Base-by-base conservation (phyloP, 2,113 vertebrate genomes). In the Conger conger region DNA sequence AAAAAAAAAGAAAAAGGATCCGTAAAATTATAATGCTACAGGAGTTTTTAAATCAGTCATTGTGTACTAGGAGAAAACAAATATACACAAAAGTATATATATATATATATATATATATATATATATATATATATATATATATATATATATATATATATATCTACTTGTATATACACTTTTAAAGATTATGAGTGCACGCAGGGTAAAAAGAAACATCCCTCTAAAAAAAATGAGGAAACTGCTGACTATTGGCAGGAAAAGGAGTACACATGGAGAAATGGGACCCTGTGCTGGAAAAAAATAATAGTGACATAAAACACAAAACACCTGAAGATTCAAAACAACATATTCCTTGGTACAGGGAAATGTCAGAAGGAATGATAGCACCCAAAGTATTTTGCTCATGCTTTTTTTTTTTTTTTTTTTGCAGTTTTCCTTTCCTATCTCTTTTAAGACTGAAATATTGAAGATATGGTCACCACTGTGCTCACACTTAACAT, bases 1-100 rank as follows among this genome's bases (percentile, higher is more conserved):
- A 96, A 93, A 92, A 91, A 93, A 91, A 93, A 91, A 90, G 92
- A 89, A 90, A 92, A 93, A 94, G 80, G 85, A 88, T 89, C 93
- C 87, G 84, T 90, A 94, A 94, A 95, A 95, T 96, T 94, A 93
- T 90, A 95, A 91, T 93, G 93, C 94, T 95, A 95, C 94, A 93
- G 88, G 88, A 89, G 40, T 50, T 50, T 50, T 50, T 50, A 50
- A n/a, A n/a, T 17, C 89, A 91, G 91, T 86, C 84, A 30, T 91
- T 84, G 92, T 87, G 86, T 86, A 91, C 92, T 91, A 94, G 91
- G 90, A 90, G 87, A 91, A 89, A 94, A 94, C 91, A 94, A 93
- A 94, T 95, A 92, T 95, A 95, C 92, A 96, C 92, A 93, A 93
- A 93, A 93, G 90, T 77, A 88, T 92, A 54, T 81, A 92, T 93